Evolutionary conservation across 2,888 invertebrate genomes (phyloP).

Genomic region (Andricus curvator): DNA sequence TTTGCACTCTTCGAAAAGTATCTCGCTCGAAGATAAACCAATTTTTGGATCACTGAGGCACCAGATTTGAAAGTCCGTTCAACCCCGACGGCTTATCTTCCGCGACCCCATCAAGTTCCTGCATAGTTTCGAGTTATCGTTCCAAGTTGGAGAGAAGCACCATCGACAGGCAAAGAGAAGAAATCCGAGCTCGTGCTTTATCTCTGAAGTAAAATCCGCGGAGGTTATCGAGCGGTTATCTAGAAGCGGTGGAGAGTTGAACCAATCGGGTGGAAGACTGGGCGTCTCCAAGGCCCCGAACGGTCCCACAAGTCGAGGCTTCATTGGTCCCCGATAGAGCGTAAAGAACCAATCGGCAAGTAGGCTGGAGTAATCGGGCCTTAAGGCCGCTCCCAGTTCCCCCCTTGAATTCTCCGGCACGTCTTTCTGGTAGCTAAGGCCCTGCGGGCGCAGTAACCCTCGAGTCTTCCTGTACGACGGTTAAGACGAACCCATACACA

Average conservation of each 20-base stretch:
- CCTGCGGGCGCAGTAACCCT: constrained; percentile 78
- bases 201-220: constrained; percentile 63
- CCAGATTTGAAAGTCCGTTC: not conserved
- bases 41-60: not conserved
- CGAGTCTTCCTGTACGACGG: constrained; percentile 77
- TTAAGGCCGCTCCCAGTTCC: constrained; percentile 63
- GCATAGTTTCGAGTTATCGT: constrained; percentile 1
- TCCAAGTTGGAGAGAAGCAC: not conserved
- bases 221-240: constrained; percentile 56
- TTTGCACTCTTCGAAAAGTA: not conserved
- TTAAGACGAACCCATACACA: constrained; percentile 69
- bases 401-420: constrained; percentile 52
- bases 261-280: constrained; percentile 61
- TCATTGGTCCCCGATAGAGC: constrained; percentile 51
- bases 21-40: not conserved
- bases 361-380: constrained; percentile 56
- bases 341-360: constrained; percentile 50
- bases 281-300: constrained; percentile 44
- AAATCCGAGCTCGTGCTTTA: constrained; percentile 57
- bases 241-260: constrained; percentile 38
- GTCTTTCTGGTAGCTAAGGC: constrained; percentile 77
- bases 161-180: constrained; percentile 1
- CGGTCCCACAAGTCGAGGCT: constrained; percentile 32
- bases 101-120: constrained; percentile 8
- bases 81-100: not conserved